Conservation (phyloP, 1,140 invertebrate genomes). For the Papilio xuthus region DNA sequence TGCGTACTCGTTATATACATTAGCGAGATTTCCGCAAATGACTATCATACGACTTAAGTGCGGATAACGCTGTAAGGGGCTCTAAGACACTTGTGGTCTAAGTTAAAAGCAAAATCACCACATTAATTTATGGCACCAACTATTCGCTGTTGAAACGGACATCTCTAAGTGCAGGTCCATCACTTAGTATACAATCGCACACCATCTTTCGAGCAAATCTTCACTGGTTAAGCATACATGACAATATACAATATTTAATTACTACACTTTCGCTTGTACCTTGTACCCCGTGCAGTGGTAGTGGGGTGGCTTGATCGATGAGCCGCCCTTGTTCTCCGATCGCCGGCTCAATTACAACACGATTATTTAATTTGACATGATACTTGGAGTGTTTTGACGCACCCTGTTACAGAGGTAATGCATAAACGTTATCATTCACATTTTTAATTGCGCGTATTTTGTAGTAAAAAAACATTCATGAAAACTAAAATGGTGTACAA, state of each 20-base stretch:
- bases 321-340: slow-evolving; percentile 65
- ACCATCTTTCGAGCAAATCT: no score
- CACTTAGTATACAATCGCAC: no score
- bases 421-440: not conserved
- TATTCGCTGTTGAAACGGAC: no score
- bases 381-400: slow-evolving; percentile 56
- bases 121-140: no score
- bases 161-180: no score
- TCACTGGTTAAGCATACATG: no score
- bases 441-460: not conserved
- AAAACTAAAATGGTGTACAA: not conserved
- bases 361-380: slow-evolving; percentile 78
- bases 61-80: slow-evolving; percentile 61
- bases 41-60: slow-evolving; percentile 65
- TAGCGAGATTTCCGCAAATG: slow-evolving; percentile 65
- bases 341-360: slow-evolving; percentile 69
- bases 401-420: slow-evolving; percentile 45
- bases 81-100: slow-evolving; percentile 44
- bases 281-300: slow-evolving; percentile 40
- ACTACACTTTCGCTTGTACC: slow-evolving; percentile 44
- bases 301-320: slow-evolving; percentile 72
- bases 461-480: not conserved
- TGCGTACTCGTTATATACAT: slow-evolving; percentile 52
- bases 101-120: slow-evolving; percentile 29
- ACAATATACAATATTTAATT: no score